Evolutionary conservation across 2,113 vertebrate genomes (phyloP).

Genomic region (Nannobrachium achirus): DNA sequence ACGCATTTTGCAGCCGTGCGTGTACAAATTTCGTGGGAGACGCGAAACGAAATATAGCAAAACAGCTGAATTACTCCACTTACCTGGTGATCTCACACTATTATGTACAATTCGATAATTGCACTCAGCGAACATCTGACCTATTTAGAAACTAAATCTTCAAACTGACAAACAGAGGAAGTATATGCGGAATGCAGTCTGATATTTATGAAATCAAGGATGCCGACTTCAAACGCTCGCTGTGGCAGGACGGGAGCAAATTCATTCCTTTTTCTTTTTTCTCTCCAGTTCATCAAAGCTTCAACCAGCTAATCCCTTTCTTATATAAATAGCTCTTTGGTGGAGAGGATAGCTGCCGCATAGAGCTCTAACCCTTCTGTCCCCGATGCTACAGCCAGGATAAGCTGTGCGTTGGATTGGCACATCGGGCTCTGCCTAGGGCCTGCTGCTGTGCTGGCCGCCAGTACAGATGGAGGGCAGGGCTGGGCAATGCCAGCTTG

Average conservation of each 20-base stretch:
- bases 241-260: constrained; percentile 51
- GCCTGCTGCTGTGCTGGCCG: constrained; percentile 84
- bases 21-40: no score
- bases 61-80: background rate
- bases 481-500: constrained; percentile 98
- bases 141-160: background rate
- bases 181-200: background rate
- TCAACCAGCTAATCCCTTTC: constrained; percentile 83
- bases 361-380: constrained; percentile 85
- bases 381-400: constrained; percentile 85
- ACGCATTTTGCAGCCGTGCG: no score
- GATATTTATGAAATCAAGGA: constrained; percentile 29
- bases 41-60: background rate
- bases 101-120: no score
- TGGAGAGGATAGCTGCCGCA: constrained; percentile 80
- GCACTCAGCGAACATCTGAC: background rate
- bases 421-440: constrained; percentile 79
- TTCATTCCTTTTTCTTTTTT: constrained; percentile 63
- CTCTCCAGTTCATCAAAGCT: constrained; percentile 79
- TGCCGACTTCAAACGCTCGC: constrained; percentile 26
- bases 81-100: background rate
- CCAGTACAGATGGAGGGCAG: constrained; percentile 99
- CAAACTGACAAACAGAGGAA: background rate
- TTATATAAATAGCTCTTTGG: constrained; percentile 88
- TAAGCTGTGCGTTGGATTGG: constrained; percentile 85